Percentiles rank a stretch among this genome's conserved stretches.
phyloP scores from a whole-genome alignment of 92 coral and sea anemone species.

The Ricordea florida region DNA sequence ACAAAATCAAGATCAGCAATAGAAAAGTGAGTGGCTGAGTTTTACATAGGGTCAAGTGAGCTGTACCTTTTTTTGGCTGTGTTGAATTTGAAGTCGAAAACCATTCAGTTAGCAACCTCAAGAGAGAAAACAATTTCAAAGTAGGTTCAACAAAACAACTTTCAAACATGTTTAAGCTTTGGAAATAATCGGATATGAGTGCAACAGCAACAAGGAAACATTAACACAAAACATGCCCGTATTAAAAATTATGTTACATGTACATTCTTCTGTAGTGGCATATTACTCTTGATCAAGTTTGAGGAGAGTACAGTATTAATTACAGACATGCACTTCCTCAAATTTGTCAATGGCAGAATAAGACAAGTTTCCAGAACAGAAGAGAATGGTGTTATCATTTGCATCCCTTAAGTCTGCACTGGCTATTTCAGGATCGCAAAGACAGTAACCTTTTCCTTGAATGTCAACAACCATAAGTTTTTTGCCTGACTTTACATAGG shows the following conservation, averaged over 20 bases:
- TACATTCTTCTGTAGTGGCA: not conserved
- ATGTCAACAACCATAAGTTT: slow-evolving; percentile 67
- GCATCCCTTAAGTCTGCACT: slow-evolving; percentile 16
- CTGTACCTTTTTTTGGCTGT: not conserved
- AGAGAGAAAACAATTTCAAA: not conserved
- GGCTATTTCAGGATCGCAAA: slow-evolving; percentile 70
- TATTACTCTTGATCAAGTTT: slow-evolving; percentile 22
- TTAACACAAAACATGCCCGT: not conserved
- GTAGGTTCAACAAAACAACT: slow-evolving; percentile 35
- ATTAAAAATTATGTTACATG: not conserved
- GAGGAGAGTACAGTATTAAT: slow-evolving; percentile 28
- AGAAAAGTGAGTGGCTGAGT: not conserved
- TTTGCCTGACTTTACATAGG: slow-evolving; percentile 31
- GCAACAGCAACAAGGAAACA: not conserved
- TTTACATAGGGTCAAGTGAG: not conserved
- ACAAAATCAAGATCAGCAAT: too few species aligned
- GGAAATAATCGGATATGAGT: not conserved
- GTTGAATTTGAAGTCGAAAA: not conserved
- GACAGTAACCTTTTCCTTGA: slow-evolving; percentile 66
- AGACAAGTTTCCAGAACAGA: slow-evolving; percentile 65
- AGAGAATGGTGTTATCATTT: slow-evolving; percentile 9
- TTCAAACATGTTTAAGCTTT: not conserved
- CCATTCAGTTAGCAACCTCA: not conserved
- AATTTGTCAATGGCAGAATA: slow-evolving; percentile 36
- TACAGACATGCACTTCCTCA: slow-evolving; percentile 39